Conservation (phyloP, 1,140 invertebrate genomes). For the Homarus americanus region DNA sequence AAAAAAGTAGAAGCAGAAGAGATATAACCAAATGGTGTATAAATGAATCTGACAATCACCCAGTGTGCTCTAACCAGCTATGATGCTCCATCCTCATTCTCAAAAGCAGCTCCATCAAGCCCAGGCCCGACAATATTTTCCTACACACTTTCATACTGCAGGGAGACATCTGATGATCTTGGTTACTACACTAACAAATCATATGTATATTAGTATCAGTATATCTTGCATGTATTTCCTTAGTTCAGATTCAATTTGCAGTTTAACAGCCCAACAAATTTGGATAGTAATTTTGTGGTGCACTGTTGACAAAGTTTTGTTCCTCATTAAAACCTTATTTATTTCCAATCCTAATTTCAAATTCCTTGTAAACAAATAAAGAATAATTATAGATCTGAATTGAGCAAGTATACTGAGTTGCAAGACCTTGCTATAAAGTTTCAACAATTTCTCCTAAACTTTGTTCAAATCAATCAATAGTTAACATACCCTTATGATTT, state of each 20-base stretch:
- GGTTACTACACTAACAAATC: background rate
- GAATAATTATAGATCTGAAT: constrained; percentile 12
- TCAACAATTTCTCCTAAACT: constrained; percentile 12
- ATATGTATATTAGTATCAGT: background rate
- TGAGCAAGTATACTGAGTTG: constrained; percentile 36
- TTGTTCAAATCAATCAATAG: background rate
- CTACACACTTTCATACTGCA: background rate
- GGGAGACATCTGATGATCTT: background rate
- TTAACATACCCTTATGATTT: background rate
- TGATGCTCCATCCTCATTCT: constrained; percentile 37
- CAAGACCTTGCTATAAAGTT: constrained; percentile 24
- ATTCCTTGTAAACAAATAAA: background rate
- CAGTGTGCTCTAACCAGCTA: constrained; percentile 34
- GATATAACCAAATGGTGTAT: background rate
- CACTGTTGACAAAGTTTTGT: background rate
- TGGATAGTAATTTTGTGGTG: background rate
- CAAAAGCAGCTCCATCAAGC: constrained; percentile 13
- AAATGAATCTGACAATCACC: background rate
- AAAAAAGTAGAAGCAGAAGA: too few relatives aligned
- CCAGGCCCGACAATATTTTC: background rate
- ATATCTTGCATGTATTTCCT: background rate
- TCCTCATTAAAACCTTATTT: background rate
- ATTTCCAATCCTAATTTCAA: background rate
- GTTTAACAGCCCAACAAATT: background rate
- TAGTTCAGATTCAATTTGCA: background rate